These are phyloP conservation scores for Columbina picui DNA, from an alignment of 2,113 vertebrate genomes.

Conservation along the genomic window DNA sequence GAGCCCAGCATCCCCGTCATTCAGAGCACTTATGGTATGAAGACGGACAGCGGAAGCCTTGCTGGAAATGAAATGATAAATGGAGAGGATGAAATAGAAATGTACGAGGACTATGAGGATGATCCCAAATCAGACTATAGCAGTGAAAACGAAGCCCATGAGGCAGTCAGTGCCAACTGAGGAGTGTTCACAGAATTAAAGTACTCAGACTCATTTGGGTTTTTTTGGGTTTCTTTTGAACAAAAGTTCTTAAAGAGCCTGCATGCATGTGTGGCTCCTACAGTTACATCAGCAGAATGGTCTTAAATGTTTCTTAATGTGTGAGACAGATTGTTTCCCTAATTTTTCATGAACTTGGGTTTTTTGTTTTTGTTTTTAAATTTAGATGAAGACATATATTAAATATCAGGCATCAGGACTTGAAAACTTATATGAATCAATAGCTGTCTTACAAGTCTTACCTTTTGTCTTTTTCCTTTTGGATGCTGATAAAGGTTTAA, in stretches of 20 bases:
- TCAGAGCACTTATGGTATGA: constrained; percentile 97
- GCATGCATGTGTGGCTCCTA: constrained; percentile 95
- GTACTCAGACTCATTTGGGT: constrained; percentile 77
- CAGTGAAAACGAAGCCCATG: constrained; percentile 95
- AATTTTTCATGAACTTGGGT: constrained; percentile 84
- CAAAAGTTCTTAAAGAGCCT: constrained; percentile 89
- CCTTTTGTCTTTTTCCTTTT: constrained; percentile 86
- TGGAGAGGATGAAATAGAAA: constrained; percentile 96
- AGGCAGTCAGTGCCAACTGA: constrained; percentile 97
- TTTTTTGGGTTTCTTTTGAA: constrained; percentile 71
- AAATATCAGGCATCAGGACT: constrained; percentile 91
- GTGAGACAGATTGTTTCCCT: constrained; percentile 93
- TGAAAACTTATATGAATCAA: constrained; percentile 91
- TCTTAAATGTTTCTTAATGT: constrained; percentile 98
- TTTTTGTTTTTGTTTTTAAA: constrained; percentile 68
- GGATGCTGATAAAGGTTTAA: constrained; percentile 91
- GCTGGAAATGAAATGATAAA: constrained; percentile 88
- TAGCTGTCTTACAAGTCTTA: constrained; percentile 92
- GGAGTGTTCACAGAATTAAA: constrained; percentile 78
- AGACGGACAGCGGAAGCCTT: constrained; percentile 88
- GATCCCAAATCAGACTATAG: constrained; percentile 99
- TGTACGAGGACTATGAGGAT: constrained; percentile 98
- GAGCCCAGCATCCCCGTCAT: constrained; percentile 98
- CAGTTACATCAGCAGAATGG: constrained; percentile 95
- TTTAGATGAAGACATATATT: constrained; percentile 90